phyloP scores from a whole-genome alignment of 2,797 vertebrate genomes.

The Chiloscyllium punctatum region DNA sequence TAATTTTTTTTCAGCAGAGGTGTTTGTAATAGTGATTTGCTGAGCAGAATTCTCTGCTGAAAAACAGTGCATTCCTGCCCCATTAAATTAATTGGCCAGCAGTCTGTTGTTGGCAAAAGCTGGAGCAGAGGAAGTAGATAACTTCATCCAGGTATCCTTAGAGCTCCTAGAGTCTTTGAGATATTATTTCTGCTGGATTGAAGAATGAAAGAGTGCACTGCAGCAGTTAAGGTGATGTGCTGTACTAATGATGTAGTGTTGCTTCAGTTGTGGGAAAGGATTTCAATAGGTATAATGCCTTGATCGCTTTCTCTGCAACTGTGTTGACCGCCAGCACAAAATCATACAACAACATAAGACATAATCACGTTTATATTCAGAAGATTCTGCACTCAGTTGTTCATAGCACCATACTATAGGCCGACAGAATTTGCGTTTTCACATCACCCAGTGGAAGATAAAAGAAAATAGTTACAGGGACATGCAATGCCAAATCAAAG shows the following conservation, averaged over 20 bases:
- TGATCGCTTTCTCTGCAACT: not conserved
- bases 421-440: not conserved
- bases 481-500: not conserved
- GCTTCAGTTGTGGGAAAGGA: not conserved
- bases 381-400: not conserved
- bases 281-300: not conserved
- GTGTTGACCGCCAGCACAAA: not conserved
- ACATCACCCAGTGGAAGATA: not conserved
- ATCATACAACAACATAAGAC: not conserved
- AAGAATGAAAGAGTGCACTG: not conserved
- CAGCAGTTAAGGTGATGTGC: not conserved
- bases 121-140: not conserved
- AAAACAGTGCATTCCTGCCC: not conserved
- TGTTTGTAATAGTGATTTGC: not conserved
- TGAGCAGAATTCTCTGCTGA: not conserved
- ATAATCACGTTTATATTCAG: not conserved
- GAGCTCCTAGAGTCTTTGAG: too few species aligned
- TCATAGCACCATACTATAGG: not conserved
- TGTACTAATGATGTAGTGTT: not conserved
- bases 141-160: too few species aligned
- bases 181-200: too few species aligned
- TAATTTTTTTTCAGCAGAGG: not conserved
- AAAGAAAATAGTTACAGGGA: not conserved
- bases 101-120: not conserved
- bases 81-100: not conserved